Evolutionary conservation across 1,140 invertebrate genomes (phyloP).

Genomic region (Steinernema khuongi): DNA sequence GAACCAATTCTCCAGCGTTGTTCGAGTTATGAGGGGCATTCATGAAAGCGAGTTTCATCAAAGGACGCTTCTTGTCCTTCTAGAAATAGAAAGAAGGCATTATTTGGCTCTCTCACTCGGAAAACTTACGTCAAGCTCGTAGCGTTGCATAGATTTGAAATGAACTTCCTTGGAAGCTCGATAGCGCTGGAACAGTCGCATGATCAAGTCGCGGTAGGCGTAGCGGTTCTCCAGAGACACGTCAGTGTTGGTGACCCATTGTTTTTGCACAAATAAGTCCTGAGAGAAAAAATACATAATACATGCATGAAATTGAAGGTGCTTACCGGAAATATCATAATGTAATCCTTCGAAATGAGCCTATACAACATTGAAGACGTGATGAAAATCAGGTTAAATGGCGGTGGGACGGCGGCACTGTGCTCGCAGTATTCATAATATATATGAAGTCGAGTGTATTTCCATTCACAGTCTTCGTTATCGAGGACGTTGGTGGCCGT

Average conservation of each 20-base stretch:
- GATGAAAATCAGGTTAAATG: conserved; percentile 33
- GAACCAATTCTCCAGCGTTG: too few relatives aligned
- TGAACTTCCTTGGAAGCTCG: not conserved
- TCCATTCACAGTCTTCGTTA: conserved; percentile 43
- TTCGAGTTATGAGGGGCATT: not conserved
- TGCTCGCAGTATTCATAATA: conserved; percentile 32
- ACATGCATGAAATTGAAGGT: not conserved
- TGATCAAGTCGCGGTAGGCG: too few relatives aligned
- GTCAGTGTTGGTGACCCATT: not conserved
- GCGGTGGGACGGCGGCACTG: conserved; percentile 28
- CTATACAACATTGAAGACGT: not conserved
- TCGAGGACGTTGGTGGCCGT: conserved; percentile 36
- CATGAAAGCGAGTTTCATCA: not conserved
- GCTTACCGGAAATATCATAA: not conserved
- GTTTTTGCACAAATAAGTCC: not conserved
- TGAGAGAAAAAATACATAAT: not conserved
- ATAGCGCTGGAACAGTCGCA: not conserved
- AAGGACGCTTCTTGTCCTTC: not conserved
- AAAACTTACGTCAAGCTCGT: not conserved
- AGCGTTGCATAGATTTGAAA: not conserved
- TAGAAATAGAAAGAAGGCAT: not conserved
- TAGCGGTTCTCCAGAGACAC: not conserved
- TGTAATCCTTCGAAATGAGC: not conserved
- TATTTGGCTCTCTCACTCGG: too few relatives aligned
- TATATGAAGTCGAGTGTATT: conserved; percentile 36